phyloP scores from a whole-genome alignment of 1,140 invertebrate species.

The Tetramorium simillimum region DNA sequence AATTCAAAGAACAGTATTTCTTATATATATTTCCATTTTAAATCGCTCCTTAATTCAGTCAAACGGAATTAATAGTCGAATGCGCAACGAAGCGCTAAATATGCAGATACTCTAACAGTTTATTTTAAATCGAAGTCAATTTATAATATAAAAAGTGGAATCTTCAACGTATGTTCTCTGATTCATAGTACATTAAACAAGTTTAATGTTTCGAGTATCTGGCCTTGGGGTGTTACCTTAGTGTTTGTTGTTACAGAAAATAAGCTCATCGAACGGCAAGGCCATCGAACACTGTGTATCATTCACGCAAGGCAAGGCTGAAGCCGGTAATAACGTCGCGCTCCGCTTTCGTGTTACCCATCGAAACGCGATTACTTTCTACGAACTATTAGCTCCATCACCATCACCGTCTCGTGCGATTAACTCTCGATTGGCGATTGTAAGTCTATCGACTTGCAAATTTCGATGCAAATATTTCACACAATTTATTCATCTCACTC shows the following conservation, averaged over 20 bases:
- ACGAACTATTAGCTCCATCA: background rate
- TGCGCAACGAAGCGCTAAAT: background rate
- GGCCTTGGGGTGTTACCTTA: background rate
- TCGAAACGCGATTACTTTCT: background rate
- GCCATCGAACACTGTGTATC: background rate
- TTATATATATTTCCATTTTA: background rate
- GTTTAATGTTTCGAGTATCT: background rate
- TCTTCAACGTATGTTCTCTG: background rate
- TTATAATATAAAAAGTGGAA: background rate
- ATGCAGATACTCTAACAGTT: background rate
- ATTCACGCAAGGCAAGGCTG: background rate
- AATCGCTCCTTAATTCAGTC: background rate
- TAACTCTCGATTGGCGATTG: background rate
- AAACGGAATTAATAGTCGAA: background rate
- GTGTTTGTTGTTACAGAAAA: background rate
- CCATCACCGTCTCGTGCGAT: background rate
- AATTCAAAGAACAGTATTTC: background rate
- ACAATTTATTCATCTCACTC: background rate
- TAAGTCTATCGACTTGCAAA: background rate
- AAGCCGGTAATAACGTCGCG: background rate
- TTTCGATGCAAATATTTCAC: background rate
- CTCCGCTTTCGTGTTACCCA: background rate
- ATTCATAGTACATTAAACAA: background rate
- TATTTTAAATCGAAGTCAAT: background rate
- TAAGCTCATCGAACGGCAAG: too few species aligned